phyloP scores from a whole-genome alignment of 1,140 invertebrate genomes.

The Bombus cullumanus region DNA sequence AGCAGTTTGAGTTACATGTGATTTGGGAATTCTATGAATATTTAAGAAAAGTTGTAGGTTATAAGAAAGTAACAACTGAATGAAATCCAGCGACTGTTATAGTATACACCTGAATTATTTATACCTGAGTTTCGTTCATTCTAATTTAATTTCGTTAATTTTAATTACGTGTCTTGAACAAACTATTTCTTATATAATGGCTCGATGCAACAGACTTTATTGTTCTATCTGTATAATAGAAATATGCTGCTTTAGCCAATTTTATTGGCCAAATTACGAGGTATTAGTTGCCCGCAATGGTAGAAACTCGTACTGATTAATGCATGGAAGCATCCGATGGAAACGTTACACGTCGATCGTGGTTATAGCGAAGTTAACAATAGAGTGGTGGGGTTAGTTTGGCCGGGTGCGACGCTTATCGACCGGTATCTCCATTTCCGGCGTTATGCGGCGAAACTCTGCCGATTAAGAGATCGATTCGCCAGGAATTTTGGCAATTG shows the following conservation, averaged over 20 bases:
- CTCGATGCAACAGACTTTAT: neutral
- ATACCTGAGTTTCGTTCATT: neutral
- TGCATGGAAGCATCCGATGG: neutral
- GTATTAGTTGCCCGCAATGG: neutral
- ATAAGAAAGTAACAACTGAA: neutral
- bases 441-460: neutral
- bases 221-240: neutral
- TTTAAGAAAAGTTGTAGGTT: neutral
- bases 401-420: neutral
- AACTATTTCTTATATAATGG: too few relatives aligned
- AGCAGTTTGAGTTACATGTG: too few relatives aligned
- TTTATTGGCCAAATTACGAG: neutral
- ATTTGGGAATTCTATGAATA: neutral
- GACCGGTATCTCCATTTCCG: neutral
- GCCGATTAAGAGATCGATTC: conserved; percentile 32
- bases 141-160: neutral
- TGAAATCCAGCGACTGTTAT: too few relatives aligned
- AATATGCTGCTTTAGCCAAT: neutral
- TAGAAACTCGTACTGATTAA: neutral
- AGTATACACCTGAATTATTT: too few relatives aligned
- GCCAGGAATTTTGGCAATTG: conserved; percentile 18
- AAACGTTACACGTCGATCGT: conserved; percentile 5
- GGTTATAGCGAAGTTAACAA: neutral
- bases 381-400: neutral
- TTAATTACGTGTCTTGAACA: neutral